Conservation (phyloP, 2,113 vertebrate genomes). For the Probosciger aterrimus region DNA sequence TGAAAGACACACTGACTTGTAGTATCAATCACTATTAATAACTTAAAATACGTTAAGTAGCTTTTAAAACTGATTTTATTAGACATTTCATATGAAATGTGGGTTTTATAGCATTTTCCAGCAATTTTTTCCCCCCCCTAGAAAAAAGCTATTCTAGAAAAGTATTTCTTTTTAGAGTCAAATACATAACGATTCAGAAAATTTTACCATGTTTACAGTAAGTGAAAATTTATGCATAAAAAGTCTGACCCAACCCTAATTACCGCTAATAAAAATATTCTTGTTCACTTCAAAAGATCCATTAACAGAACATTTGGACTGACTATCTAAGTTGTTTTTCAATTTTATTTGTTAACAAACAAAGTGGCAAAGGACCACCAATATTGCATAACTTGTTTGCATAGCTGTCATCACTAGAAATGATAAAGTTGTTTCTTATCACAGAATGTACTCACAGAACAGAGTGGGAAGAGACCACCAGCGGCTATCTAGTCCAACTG, state of each 20-base stretch:
- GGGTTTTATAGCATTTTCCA: neutral
- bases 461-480: neutral
- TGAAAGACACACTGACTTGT: neutral
- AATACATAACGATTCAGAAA: neutral
- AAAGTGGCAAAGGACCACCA: neutral
- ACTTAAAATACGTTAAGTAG: neutral
- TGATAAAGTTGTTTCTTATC: neutral
- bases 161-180: neutral
- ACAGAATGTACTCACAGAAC: neutral
- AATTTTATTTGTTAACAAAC: neutral
- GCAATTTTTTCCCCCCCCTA: accelerated
- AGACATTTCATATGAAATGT: neutral
- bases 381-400: neutral
- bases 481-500: neutral
- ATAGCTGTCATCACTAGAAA: neutral
- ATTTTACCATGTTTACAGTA: neutral
- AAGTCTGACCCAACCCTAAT: neutral
- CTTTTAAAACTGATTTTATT: neutral
- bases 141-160: neutral
- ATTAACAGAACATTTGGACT: neutral
- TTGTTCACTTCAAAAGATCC: neutral
- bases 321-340: neutral
- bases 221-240: neutral
- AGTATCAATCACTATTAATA: neutral
- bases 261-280: neutral